A percentile compares a stretch with the other conserved stretches of the same genome.
phyloP scores from a whole-genome alignment of 2,797 vertebrate genomes.

The Bovichtus diacanthus region DNA sequence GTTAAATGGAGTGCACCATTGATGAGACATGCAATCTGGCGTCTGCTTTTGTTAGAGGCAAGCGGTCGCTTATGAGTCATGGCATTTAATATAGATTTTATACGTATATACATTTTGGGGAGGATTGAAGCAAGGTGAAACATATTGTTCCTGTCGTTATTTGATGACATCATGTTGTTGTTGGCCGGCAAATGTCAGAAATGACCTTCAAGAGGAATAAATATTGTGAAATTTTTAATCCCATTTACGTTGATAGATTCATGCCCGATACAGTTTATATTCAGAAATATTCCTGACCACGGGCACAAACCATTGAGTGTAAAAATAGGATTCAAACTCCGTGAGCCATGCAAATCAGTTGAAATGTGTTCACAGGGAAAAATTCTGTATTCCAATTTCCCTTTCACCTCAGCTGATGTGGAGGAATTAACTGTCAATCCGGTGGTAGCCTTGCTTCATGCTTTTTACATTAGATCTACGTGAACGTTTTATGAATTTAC shows the following conservation, averaged over 20 bases:
- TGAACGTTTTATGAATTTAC: slow-evolving; percentile 52
- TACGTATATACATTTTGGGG: slow-evolving; percentile 60
- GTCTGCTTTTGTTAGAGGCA: slow-evolving; percentile 65
- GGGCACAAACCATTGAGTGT: slow-evolving; percentile 32
- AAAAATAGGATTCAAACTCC: slow-evolving; percentile 50
- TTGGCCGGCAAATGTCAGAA: slow-evolving; percentile 36
- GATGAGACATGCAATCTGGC: slow-evolving; percentile 79
- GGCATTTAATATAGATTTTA: slow-evolving; percentile 68
- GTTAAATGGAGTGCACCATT: slow-evolving; percentile 79
- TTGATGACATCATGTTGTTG: slow-evolving; percentile 45
- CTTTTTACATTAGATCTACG: slow-evolving; percentile 51
- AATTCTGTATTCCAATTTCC: slow-evolving; percentile 31
- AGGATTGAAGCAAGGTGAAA: slow-evolving; percentile 49
- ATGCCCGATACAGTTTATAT: slow-evolving; percentile 12
- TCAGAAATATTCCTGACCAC: slow-evolving; percentile 36
- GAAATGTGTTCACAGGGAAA: slow-evolving; percentile 29
- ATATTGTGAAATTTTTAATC: slow-evolving; percentile 51
- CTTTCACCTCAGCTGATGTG: slow-evolving; percentile 49
- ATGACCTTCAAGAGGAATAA: slow-evolving; percentile 51
- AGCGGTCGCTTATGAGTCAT: slow-evolving; percentile 60
- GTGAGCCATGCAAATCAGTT: slow-evolving; percentile 48
- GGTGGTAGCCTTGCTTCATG: slow-evolving; percentile 21
- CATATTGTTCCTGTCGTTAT: slow-evolving; percentile 38
- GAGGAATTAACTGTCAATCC: slow-evolving; percentile 46
- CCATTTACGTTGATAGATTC: slow-evolving; percentile 34